Evolutionary conservation across 2,113 vertebrate species (phyloP).

Genomic region (Motacilla tschutschensis): DNA sequence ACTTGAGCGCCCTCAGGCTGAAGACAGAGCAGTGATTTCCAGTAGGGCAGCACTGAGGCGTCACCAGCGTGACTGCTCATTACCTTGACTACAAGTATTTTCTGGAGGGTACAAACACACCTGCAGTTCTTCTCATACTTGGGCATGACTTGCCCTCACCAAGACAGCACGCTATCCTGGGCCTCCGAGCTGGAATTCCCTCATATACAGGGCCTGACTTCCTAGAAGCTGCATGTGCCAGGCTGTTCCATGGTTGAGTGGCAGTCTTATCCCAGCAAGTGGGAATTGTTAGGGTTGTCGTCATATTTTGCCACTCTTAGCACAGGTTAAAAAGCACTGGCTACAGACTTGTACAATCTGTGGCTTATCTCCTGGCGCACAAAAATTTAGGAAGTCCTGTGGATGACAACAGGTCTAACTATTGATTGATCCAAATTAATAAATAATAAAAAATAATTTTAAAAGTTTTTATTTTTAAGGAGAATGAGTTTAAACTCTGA

Average conservation of each 20-base stretch:
- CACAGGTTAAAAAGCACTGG: not conserved
- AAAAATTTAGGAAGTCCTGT: not conserved
- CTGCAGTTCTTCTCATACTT: not conserved
- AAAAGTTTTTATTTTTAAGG: not conserved
- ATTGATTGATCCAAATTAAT: not conserved
- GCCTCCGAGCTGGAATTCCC: not conserved
- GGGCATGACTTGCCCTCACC: fast-evolving
- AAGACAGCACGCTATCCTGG: fast-evolving
- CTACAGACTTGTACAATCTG: fast-evolving
- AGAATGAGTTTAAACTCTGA: not conserved
- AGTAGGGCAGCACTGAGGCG: too few species aligned
- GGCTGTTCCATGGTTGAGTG: fast-evolving
- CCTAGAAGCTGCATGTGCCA: not conserved
- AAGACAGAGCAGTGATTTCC: not conserved
- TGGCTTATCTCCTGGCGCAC: not conserved
- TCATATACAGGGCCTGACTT: fast-evolving
- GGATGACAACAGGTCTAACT: not conserved
- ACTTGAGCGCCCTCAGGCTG: not conserved
- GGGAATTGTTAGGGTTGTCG: not conserved
- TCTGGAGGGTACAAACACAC: not conserved
- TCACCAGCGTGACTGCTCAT: too few species aligned
- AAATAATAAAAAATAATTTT: not conserved
- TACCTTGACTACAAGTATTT: not conserved
- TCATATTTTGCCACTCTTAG: not conserved
- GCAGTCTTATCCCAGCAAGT: fast-evolving